Evolutionary conservation across 2,888 invertebrate species (phyloP).

Genomic region (Empis livida): DNA sequence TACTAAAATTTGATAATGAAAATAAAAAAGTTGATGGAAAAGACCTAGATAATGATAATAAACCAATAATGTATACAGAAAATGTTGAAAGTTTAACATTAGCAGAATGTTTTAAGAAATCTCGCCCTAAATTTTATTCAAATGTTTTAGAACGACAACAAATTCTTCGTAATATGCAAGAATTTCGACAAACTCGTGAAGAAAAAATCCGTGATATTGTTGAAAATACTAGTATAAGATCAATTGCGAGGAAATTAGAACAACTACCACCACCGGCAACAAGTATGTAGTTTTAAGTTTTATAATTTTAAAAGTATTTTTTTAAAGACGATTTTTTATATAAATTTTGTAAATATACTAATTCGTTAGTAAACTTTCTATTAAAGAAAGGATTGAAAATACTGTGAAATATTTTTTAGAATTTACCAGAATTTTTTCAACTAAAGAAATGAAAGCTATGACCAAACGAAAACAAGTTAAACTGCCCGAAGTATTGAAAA

Average conservation of each 20-base stretch:
- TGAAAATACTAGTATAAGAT: conserved; percentile 21
- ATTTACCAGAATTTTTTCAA: conserved; percentile 38
- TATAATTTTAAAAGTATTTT: background rate
- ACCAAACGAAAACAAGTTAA: conserved; percentile 51
- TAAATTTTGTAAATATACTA: no score
- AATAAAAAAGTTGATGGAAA: conserved; percentile 3
- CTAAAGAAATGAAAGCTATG: conserved; percentile 46
- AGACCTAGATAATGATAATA: background rate
- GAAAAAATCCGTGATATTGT: conserved; percentile 25
- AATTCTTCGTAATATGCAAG: conserved; percentile 27
- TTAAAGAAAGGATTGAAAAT: no score
- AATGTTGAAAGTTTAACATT: conserved; percentile 36
- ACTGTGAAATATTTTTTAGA: conserved; percentile 30
- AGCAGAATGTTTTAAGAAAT: conserved; percentile 55
- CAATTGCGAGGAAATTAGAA: conserved; percentile 23
- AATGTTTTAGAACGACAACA: conserved; percentile 35
- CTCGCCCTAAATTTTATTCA: conserved; percentile 56
- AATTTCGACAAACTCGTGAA: conserved; percentile 24
- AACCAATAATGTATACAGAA: conserved; percentile 16
- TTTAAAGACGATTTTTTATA: no score
- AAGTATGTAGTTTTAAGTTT: conserved; percentile 20
- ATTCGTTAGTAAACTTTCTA: no score
- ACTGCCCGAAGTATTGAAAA: conserved; percentile 57
- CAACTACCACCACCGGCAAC: conserved; percentile 32
- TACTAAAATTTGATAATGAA: conserved; percentile 23